Conservation (phyloP, 2,113 vertebrate species). For the Sclerurus mexicanus region DNA sequence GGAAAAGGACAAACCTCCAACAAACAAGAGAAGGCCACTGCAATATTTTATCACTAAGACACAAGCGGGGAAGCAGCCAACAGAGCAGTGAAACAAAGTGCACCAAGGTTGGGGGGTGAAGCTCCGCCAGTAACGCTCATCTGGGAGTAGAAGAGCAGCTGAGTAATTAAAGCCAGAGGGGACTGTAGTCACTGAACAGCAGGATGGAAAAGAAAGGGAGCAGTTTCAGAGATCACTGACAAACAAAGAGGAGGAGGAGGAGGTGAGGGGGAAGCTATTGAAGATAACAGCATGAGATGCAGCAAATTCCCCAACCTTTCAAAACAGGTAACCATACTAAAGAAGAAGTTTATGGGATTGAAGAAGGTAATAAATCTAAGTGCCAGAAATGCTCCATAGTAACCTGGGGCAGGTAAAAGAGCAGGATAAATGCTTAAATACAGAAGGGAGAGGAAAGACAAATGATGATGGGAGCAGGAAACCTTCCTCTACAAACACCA, state of each 20-base stretch:
- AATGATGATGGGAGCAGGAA: neutral
- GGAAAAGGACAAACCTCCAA: neutral
- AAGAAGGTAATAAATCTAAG: neutral
- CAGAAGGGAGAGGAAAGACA: neutral
- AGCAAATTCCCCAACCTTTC: neutral
- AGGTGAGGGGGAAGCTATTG: neutral
- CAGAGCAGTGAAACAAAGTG: neutral
- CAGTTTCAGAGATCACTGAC: neutral
- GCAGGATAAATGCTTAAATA: neutral
- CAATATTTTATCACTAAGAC: neutral
- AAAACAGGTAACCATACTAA: neutral
- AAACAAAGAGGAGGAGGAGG: neutral
- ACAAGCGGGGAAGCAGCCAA: neutral
- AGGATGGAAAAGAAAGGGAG: neutral
- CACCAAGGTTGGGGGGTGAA: neutral
- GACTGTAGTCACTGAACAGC: neutral
- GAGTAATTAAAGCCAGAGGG: constrained; percentile 31
- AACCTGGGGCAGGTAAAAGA: neutral
- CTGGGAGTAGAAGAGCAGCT: neutral
- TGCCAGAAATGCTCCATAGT: neutral
- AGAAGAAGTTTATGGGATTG: neutral
- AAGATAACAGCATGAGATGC: neutral
- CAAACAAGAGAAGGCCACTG: fast-evolving
- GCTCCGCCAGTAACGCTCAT: neutral
- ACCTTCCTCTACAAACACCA: neutral